Conservation (phyloP, 2,797 vertebrate species). For the Poeciliopsis paucimaculata region DNA sequence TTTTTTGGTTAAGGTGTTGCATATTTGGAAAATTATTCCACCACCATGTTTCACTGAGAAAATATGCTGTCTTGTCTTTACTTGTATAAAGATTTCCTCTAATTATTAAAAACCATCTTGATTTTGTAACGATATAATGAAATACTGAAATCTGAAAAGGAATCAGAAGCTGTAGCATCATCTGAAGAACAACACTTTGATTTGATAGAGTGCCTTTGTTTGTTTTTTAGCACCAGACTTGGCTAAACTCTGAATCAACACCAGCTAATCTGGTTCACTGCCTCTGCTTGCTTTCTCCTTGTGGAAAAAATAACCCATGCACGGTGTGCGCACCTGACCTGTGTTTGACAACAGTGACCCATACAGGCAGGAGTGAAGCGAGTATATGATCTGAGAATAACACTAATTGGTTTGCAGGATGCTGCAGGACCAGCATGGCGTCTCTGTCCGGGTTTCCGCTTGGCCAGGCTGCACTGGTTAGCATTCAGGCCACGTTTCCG, state of each 20-base stretch:
- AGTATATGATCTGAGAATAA: constrained; percentile 37
- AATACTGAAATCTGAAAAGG: neutral
- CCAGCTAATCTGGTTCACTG: neutral
- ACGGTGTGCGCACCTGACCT: constrained; percentile 5
- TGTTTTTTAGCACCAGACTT: neutral
- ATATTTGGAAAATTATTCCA: neutral
- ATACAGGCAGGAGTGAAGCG: constrained; percentile 23
- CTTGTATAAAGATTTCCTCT: neutral
- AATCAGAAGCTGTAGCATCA: neutral
- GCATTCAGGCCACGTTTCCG: constrained; percentile 70
- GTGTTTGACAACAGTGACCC: constrained; percentile 22
- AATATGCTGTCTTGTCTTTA: neutral
- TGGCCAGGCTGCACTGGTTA: constrained; percentile 51
- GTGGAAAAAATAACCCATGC: neutral
- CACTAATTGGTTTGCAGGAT: constrained; percentile 58
- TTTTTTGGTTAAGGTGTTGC: neutral
- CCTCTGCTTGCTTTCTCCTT: neutral
- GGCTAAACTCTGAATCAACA: neutral
- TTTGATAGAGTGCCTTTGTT: neutral
- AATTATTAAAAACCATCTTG: neutral
- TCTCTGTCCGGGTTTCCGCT: constrained; percentile 44
- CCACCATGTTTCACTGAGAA: neutral
- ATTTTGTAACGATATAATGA: neutral
- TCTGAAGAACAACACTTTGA: neutral
- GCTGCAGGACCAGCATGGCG: constrained; percentile 27